Percentiles rank a stretch among this genome's conserved stretches.
phyloP scores from a whole-genome alignment of 2,888 invertebrate species.

The Antitype chi region DNA sequence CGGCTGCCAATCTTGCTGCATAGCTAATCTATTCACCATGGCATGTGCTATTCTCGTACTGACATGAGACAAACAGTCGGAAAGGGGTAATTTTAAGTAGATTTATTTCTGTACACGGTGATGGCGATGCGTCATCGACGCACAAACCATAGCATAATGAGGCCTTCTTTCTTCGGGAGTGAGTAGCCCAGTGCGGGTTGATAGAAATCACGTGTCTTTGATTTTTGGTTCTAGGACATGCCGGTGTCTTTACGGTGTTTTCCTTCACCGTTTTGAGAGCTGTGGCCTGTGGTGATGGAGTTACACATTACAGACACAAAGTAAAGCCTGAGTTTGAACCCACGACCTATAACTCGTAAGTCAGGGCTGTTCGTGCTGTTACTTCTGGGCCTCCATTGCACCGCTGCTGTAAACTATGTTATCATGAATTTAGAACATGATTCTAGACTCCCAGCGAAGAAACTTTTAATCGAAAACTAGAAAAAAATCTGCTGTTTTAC shows the following conservation, averaged over 20 bases:
- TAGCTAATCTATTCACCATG: slow-evolving; percentile 26
- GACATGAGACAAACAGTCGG: not conserved
- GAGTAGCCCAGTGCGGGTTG: not conserved
- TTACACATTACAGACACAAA: not conserved
- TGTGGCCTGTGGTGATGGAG: not conserved
- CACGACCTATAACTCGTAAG: no score
- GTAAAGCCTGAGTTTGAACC: not conserved
- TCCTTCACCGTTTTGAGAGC: no score
- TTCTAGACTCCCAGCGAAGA: no score
- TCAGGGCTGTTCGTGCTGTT: no score
- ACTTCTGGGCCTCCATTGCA: no score
- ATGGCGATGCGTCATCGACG: not conserved
- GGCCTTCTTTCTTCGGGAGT: not conserved
- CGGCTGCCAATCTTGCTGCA: slow-evolving; percentile 8
- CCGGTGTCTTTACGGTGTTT: not conserved
- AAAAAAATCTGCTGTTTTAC: not conserved
- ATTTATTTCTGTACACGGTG: not conserved
- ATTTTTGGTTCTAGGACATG: not conserved
- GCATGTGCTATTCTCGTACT: slow-evolving; percentile 8
- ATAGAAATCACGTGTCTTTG: not conserved
- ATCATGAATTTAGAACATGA: no score
- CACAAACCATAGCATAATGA: not conserved
- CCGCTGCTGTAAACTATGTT: no score
- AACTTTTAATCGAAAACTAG: no score
- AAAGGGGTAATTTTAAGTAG: not conserved